Conservation (phyloP, 2,797 vertebrate species). For the Sebastes kiyomatsui region DNA sequence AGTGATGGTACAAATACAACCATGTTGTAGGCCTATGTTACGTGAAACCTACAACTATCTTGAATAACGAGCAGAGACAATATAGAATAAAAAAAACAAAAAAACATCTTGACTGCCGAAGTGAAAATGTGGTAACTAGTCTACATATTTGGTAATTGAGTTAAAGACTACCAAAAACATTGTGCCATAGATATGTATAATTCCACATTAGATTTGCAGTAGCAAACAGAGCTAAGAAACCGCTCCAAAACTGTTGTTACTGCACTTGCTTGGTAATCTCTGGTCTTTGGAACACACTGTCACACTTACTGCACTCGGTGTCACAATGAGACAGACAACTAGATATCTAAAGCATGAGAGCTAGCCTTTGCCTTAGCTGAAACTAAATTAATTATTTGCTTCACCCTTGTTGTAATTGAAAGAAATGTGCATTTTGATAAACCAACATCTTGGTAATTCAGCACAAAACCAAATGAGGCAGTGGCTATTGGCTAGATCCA, state of each 20-base stretch:
- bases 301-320: not conserved
- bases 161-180: rapidly evolving
- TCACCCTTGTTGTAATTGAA: not conserved
- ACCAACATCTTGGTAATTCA: not conserved
- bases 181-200: not conserved
- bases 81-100: not conserved
- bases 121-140: no score
- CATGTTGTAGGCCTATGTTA: not conserved
- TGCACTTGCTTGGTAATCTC: not conserved
- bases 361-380: not conserved
- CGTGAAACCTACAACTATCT: not conserved
- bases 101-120: not conserved
- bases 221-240: not conserved
- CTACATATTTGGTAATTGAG: no score
- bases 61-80: not conserved
- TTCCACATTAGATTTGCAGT: not conserved
- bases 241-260: not conserved
- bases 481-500: not conserved
- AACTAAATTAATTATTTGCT: not conserved
- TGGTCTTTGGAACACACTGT: not conserved
- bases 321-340: not conserved
- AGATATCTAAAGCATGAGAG: not conserved
- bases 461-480: not conserved
- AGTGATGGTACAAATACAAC: constrained; percentile 7
- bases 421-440: not conserved